These are phyloP conservation scores for Polydrusus cervinus DNA, from an alignment of 2,888 invertebrate species.

Conservation along the genomic window DNA sequence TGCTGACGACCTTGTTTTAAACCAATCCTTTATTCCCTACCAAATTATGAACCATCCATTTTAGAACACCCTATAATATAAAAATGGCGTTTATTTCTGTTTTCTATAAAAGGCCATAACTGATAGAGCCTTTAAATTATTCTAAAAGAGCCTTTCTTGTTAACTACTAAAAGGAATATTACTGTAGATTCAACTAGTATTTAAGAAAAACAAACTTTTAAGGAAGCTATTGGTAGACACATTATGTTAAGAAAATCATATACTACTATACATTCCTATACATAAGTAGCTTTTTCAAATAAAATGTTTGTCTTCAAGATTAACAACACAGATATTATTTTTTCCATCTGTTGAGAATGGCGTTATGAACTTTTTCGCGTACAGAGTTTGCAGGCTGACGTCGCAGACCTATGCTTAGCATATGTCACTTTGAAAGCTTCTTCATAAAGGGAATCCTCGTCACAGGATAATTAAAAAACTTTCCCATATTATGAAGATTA, in stretches of 20 bases:
- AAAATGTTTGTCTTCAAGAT: neutral
- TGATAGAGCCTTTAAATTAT: constrained; percentile 11
- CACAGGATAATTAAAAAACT: no score
- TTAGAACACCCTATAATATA: neutral
- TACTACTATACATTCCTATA: no score
- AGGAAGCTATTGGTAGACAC: neutral
- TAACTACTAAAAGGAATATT: constrained; percentile 35
- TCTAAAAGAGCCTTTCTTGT: constrained; percentile 17
- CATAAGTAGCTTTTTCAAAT: constrained; percentile 14
- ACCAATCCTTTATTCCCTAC: no score
- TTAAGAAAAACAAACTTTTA: constrained; percentile 29
- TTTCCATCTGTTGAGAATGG: no score
- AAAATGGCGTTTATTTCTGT: neutral
- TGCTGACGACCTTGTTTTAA: no score
- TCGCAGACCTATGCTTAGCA: no score
- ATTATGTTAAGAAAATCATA: neutral
- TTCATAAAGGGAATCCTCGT: no score
- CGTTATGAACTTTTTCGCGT: no score
- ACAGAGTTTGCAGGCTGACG: no score
- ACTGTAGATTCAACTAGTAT: constrained; percentile 27
- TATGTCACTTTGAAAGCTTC: no score
- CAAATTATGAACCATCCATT: no score
- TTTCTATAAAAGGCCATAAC: constrained; percentile 6
- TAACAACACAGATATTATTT: neutral
- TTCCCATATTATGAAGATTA: no score